A percentile compares a stretch with the other conserved stretches of the same genome.
These are phyloP conservation scores for Clarias macrocephalus DNA, from an alignment of 2,113 vertebrate species.

Conservation along the genomic window DNA sequence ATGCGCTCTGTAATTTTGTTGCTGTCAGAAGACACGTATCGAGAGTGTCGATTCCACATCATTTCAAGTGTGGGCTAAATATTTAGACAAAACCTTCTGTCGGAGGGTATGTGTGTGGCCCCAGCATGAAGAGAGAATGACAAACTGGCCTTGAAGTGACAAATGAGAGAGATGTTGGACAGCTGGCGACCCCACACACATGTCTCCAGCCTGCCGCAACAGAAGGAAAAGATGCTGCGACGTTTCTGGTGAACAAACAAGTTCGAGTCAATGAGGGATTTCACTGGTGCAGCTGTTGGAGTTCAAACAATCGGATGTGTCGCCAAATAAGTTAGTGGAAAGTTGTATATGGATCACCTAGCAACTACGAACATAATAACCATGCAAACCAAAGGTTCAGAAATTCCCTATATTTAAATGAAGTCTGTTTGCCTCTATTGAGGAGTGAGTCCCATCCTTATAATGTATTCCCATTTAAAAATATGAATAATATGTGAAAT, in stretches of 20 bases:
- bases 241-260: slow-evolving; percentile 32
- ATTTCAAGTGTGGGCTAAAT: slow-evolving; percentile 48
- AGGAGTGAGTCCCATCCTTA: neutral
- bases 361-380: slow-evolving; percentile 28
- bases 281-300: neutral
- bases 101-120: slow-evolving; percentile 18
- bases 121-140: slow-evolving; percentile 34
- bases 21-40: slow-evolving; percentile 37
- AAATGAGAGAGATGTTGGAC: slow-evolving; percentile 45
- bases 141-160: slow-evolving; percentile 37
- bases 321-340: slow-evolving; percentile 1
- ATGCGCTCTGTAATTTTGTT: slow-evolving; percentile 32
- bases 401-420: slow-evolving; percentile 3
- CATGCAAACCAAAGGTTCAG: neutral
- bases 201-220: slow-evolving; percentile 13
- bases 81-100: slow-evolving; percentile 57
- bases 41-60: slow-evolving; percentile 50
- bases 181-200: slow-evolving; percentile 46
- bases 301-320: neutral
- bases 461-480: neutral
- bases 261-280: slow-evolving; percentile 8
- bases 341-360: slow-evolving; percentile 9
- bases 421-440: neutral
- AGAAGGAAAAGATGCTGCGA: slow-evolving; percentile 38
- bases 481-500: neutral